Conservation (phyloP, 2,113 vertebrate species). For the Tychaedon coryphoeus region DNA sequence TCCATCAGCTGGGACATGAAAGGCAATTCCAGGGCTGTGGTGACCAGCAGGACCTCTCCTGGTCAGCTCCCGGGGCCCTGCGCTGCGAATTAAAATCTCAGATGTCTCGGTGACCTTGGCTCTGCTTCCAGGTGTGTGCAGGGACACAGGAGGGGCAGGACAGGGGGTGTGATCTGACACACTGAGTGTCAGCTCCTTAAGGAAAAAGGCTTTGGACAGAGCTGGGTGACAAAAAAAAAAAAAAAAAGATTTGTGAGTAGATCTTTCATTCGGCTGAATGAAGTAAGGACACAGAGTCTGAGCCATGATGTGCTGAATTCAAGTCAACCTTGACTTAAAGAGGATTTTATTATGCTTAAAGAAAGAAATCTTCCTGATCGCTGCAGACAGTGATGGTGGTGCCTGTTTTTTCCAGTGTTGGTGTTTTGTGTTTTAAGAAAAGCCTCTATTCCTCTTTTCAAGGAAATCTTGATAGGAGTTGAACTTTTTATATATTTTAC, state of each 20-base stretch:
- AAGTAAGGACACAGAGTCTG: background rate
- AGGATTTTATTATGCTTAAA: background rate
- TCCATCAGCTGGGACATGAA: background rate
- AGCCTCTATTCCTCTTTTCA: background rate
- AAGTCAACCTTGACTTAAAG: background rate
- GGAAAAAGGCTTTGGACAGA: background rate
- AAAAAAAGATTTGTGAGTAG: background rate
- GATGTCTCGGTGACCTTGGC: background rate
- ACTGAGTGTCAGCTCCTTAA: background rate
- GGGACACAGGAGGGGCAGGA: background rate
- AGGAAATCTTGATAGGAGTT: background rate
- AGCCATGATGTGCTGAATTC: background rate
- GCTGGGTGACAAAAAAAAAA: background rate
- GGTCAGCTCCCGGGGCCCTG: background rate
- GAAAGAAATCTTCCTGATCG: background rate
- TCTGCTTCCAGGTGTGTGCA: background rate
- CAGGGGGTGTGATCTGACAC: background rate
- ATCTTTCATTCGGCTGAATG: background rate
- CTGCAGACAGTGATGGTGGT: background rate
- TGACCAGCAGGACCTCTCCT: background rate
- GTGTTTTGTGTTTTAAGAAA: background rate
- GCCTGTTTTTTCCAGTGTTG: background rate
- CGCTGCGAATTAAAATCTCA: background rate
- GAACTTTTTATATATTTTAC: background rate
- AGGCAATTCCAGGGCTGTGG: background rate